Base-by-base conservation (phyloP, 2,888 invertebrate genomes). In the Oligia fasciuncula region DNA sequence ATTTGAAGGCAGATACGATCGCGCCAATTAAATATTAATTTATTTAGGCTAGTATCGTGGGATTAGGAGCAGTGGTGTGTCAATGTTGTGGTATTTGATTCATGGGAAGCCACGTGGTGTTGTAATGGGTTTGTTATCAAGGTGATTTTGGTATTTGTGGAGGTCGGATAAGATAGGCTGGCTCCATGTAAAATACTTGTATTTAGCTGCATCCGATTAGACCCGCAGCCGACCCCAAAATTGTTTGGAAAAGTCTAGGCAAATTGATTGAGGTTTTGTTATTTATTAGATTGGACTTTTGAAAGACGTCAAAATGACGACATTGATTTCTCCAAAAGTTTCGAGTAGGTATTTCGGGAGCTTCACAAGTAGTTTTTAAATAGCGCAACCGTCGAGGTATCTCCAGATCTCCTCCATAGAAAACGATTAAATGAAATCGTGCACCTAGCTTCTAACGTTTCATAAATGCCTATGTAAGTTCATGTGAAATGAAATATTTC, bases 1-100 rank as follows among this genome's bases (percentile, higher is more conserved):
- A 95, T 96, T 96, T 92, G 94, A 93, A 92, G 93, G 92, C 80
- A 90, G 96, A 96, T 96, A 95, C 88, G 91, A 96, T 95, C 96
- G 89, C 90, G 91, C 94, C 96, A 96, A 96, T 96, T 96, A 96
- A 93, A 95, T 93, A 95, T 95, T 95, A 95, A 95, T 95, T 94
- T 95, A 92, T 93, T 91, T 92, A 82, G 88, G 89, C 77, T 81
- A 70, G 76, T 63, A 72, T 88, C 83, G 87, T 87, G 87, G 90
- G 85, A 86, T 85, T 79, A 85, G 75, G 65, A 49, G 40, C 81
- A 57, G 35, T 62, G 73, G 71, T 88, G 77, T 83, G 72, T 89
- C 77, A 84, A 81, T 88, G 77, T 62, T 71, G 40, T 43, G n/a
- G 1, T n/a, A 19, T 19, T 85, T 85, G 65, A 71, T 85, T 77